Evolutionary conservation across 2,113 vertebrate species (phyloP).

Genomic region (Gobiocypris rarus): DNA sequence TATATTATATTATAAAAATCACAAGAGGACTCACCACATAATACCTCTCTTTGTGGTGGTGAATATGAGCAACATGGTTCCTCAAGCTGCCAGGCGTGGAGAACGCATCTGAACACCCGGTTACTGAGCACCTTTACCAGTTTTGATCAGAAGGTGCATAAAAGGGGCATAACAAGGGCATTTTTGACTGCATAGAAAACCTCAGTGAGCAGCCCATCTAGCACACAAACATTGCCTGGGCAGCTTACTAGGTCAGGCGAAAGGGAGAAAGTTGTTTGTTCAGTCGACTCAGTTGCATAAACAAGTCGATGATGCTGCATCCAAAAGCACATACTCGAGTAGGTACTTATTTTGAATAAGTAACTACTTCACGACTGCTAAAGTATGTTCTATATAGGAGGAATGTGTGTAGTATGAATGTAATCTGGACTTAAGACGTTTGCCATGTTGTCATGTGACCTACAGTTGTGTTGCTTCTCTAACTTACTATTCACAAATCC

Average conservation of each 20-base stretch:
- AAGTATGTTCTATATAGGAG: too few species aligned
- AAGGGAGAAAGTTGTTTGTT: too few species aligned
- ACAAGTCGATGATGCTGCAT: too few species aligned
- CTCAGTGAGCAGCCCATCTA: not conserved
- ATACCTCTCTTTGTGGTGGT: conserved; percentile 73
- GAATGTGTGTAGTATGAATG: too few species aligned
- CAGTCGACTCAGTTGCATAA: not conserved
- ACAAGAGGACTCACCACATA: conserved; percentile 77
- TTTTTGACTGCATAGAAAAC: not conserved
- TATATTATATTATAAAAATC: too few species aligned
- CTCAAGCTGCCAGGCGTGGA: conserved; percentile 81
- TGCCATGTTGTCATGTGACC: too few species aligned
- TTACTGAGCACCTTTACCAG: conserved; percentile 78
- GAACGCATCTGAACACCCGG: conserved; percentile 82
- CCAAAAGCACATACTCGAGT: too few species aligned
- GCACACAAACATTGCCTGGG: not conserved
- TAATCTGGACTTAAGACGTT: too few species aligned
- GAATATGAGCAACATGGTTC: conserved; percentile 83
- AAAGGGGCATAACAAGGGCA: not conserved
- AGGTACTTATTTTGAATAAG: too few species aligned
- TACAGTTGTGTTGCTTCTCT: too few species aligned
- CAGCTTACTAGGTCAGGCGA: not conserved
- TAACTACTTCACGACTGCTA: too few species aligned
- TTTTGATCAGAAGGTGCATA: not conserved
- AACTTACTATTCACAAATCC: too few species aligned